phyloP scores from a whole-genome alignment of 2,113 vertebrate genomes.

The Rallus limicola region DNA sequence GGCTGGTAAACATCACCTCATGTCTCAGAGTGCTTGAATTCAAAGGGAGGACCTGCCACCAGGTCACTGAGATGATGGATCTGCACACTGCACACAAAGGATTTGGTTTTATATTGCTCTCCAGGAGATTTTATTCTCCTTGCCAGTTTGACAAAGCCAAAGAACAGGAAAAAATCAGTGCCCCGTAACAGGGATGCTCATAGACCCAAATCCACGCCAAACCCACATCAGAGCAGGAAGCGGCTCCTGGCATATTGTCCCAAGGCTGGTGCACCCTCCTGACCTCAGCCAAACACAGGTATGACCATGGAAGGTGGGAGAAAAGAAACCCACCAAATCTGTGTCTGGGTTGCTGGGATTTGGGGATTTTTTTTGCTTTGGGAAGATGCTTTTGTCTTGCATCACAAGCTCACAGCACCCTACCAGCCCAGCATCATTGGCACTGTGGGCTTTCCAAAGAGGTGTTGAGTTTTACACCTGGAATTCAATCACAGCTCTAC shows the following conservation, averaged over 20 bases:
- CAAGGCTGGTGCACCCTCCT: not conserved
- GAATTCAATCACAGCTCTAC: not conserved
- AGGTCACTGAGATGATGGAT: not conserved
- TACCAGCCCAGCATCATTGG: not conserved
- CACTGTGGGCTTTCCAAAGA: not conserved
- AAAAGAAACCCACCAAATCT: not conserved
- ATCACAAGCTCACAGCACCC: not conserved
- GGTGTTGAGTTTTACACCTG: not conserved
- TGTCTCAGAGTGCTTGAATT: not conserved
- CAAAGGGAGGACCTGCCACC: not conserved
- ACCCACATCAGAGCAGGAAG: not conserved
- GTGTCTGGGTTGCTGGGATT: not conserved
- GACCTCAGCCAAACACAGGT: not conserved
- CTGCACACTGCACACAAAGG: too few species aligned
- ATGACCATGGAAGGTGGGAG: not conserved
- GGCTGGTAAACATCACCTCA: not conserved
- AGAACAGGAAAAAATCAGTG: not conserved
- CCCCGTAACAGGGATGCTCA: not conserved
- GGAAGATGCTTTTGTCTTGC: not conserved
- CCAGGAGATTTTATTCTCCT: not conserved
- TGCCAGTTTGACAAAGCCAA: not conserved
- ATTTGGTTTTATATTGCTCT: not conserved
- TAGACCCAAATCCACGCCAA: not conserved
- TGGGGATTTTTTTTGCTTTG: not conserved
- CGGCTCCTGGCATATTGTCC: not conserved